Evolutionary conservation across 2,113 vertebrate genomes (phyloP), one percentile per base, ranked within the genome.

Genomic region (Sinosuthora webbiana): DNA sequence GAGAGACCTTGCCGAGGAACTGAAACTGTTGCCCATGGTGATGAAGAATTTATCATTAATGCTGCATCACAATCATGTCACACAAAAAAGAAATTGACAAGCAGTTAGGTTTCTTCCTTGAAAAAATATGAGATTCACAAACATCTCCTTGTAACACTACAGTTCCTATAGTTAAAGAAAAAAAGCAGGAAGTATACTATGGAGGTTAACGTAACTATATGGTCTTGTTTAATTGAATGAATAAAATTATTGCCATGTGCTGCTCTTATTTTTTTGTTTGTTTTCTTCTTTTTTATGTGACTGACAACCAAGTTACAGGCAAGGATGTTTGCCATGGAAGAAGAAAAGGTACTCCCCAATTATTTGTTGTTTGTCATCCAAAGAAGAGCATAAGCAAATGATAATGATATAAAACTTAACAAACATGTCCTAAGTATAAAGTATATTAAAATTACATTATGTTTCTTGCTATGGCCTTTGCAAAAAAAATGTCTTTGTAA

Each of bases 301-400:
- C 56, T 73, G 45, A 25, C 30, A 90, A 94, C 45, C 31, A 97
- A 99, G 99, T 98, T 99, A 82, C 99, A 99, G 97, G 93, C 97
- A 97, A 98, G 97, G 97, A 97, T 99, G 92, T 98, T 97, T 97
- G 96, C 92, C 85, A 64, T 98, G 70, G 99, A 99, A 97, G 99
- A 98, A 97, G 99, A 99, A 96, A 99, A 99, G 99, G 99, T 99
- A 99, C 50, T 92, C 65, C 44, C 19, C 4, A 75, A 37, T 81
- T 71, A 39, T 30, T 85, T 83, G 7, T 63, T 63, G 13, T 64
- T 88, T 89, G 42, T 50, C 30, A 62, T 55, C 33, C 49, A 70
- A 11, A 64, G 67, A 92, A 59, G 41, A 30, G 10, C 44, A 28
- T 50, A 68, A 55, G 15, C 13, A 78, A 78, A 35, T 44, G 7